These are phyloP conservation scores for Capricornis sumatraensis DNA, from an alignment of 2,113 vertebrate species.

Conservation along the genomic window DNA sequence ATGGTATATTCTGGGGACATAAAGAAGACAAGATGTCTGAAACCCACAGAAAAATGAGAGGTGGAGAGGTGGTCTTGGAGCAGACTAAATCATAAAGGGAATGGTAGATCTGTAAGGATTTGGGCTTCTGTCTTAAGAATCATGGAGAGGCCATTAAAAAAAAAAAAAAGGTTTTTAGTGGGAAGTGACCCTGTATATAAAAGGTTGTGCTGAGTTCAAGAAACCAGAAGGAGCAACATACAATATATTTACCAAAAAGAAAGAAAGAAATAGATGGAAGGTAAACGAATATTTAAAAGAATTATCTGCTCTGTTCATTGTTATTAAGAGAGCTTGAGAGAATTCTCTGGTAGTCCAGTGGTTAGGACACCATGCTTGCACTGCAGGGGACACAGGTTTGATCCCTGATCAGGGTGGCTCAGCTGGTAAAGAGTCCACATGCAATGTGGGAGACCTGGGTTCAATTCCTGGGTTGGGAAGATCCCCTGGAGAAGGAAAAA, in stretches of 20 bases:
- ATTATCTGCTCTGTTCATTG: not conserved
- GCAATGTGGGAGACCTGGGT: not conserved
- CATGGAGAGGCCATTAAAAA: not conserved
- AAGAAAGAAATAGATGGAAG: not conserved
- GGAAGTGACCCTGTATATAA: not conserved
- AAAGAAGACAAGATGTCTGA: not conserved
- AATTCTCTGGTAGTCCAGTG: not conserved
- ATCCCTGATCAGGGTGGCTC: not conserved
- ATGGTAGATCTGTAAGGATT: not conserved
- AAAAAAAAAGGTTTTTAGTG: not conserved
- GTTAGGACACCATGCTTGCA: not conserved
- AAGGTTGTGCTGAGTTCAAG: not conserved
- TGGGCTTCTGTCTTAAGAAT: not conserved
- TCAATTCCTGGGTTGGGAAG: not conserved
- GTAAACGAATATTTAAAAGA: not conserved
- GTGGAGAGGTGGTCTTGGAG: not conserved
- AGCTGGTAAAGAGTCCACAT: not conserved
- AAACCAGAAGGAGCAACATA: not conserved
- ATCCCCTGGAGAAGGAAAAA: not conserved
- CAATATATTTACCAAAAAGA: not conserved
- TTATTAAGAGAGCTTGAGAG: not conserved
- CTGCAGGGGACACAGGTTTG: not conserved
- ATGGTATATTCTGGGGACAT: not conserved
- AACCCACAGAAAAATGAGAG: not conserved
- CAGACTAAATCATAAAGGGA: not conserved